Evolutionary conservation across 2,888 invertebrate genomes (phyloP), one percentile per base, ranked within the genome.

Genomic region (Ashinkailepas kermadecensis): DNA sequence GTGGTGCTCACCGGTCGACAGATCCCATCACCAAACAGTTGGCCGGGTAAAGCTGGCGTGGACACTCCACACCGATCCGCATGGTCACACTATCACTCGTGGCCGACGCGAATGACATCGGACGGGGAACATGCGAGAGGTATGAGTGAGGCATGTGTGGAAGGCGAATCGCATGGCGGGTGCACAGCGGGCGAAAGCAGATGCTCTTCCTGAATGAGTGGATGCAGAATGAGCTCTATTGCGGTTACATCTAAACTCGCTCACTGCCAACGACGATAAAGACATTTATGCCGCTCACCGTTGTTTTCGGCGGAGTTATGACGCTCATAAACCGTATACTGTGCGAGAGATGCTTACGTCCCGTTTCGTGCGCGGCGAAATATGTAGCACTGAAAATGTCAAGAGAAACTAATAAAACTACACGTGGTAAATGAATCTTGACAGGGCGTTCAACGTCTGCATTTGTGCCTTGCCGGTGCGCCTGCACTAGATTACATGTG

Each of bases 351-450:
- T 12, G 25, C 25, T 13, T 0, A 13, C 25, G 67, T n/a, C 67
- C 13, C 67, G 25, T 23, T 23, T n/a, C 74, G 39, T 54, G 3
- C 15, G 54, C 54, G 74, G 74, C 74, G 23, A 74, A 54, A 74
- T 74, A 74, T 74, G 74, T 54, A 54, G 74, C 54, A 74, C 74
- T 74, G 74, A 74, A 74, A 74, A 74, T 74, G 74, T 74, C 74
- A 74, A 39, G 74, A 25, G 13, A 18, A 74, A 54, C 74, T 54
- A 54, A 74, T 74, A 74, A 74, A 74, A 74, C 74, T 74, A 54
- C 74, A 74, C 74, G 74, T 74, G 74, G 74, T 21, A 54, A 74
- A 74, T 74, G 74, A 74, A 74, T 74, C 74, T 74, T 25, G 54
- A 74, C 74, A 54, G 10, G 74, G 13, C 39, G 74, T 54, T 74